Evolutionary conservation across 1,140 invertebrate species (phyloP), one percentile per base, ranked within the genome.

Genomic region (Leptinotarsa lineolata): DNA sequence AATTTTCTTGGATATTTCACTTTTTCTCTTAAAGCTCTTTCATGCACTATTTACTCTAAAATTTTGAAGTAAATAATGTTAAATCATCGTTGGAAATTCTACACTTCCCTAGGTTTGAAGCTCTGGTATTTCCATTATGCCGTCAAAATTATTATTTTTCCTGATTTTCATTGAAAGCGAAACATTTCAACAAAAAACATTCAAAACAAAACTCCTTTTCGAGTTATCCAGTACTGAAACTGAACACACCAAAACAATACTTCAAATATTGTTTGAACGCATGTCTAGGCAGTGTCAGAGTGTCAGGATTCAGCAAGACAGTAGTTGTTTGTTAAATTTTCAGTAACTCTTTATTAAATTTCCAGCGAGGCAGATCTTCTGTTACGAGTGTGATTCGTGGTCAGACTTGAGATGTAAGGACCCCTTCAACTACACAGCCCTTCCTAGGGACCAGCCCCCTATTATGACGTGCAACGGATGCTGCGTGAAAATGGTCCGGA

Each of bases 321-420:
- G n/a, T 54, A 18, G n/a, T 18, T 54, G n/a, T 54, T 54, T 39
- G 30, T 54, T 54, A 58, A 54, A 70, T 15, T 71, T 48, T 54
- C 48, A 54, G n/a, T 54, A 18, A 54, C 48, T 54, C 1, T 54
- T 54, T 39, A 39, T 54, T 54, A 30, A 54, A 70, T 15, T 71
- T 71, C 20, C 69, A 95, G 94, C 93, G 74, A 90, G 93, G 73
- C 91, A 92, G 59, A 93, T 97, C 78, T 94, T 94, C 85, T 97
- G 95, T 85, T 97, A 96, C 85, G 95, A 97, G 84, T 97, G 95
- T 83, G 94, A 97, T 84, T 95, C 93, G 76, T 94, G 93, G 91
- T 92, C 91, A 48, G 94, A 97, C 87, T 88, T 90, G 20, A 87
- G 93, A 65, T 97, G 95, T 84, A 94, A 92, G 82, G 95, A 97